Evolutionary conservation across 1,140 invertebrate genomes (phyloP).

Genomic region (Antheraea mylitta): DNA sequence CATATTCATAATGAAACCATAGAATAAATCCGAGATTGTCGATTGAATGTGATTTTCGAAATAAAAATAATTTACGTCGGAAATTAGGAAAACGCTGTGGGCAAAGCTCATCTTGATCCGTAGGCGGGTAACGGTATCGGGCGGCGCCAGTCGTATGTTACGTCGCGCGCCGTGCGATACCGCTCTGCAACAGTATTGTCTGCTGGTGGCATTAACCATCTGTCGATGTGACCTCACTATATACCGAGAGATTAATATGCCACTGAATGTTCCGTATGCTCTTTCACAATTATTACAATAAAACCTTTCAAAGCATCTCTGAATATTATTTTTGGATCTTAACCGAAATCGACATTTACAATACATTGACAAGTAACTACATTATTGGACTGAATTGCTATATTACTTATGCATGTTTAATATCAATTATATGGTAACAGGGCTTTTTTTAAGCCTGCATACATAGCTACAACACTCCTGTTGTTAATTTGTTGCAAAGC

Average conservation of each 20-base stretch:
- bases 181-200: conserved; percentile 26
- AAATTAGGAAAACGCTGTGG: conserved; percentile 26
- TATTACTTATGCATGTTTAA: too few species aligned
- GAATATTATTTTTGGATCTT: too few species aligned
- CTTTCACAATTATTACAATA: not conserved
- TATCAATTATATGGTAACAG: too few species aligned
- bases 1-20: conserved; percentile 1
- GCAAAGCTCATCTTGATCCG: conserved; percentile 24
- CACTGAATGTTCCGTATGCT: not conserved
- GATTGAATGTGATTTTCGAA: conserved; percentile 7
- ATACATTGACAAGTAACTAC: too few species aligned
- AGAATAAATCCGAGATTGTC: not conserved
- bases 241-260: conserved; percentile 1
- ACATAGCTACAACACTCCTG: too few species aligned
- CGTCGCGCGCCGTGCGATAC: conserved; percentile 30
- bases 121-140: conserved; percentile 44
- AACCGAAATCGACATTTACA: too few species aligned
- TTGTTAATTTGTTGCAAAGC: too few species aligned
- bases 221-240: not conserved
- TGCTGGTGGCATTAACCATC: conserved; percentile 11
- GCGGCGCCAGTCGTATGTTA: conserved; percentile 35
- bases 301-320: not conserved
- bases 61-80: conserved; percentile 35
- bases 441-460: too few species aligned
- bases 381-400: too few species aligned